Conservation (phyloP, 2,797 vertebrate genomes). For the Emys orbicularis region DNA sequence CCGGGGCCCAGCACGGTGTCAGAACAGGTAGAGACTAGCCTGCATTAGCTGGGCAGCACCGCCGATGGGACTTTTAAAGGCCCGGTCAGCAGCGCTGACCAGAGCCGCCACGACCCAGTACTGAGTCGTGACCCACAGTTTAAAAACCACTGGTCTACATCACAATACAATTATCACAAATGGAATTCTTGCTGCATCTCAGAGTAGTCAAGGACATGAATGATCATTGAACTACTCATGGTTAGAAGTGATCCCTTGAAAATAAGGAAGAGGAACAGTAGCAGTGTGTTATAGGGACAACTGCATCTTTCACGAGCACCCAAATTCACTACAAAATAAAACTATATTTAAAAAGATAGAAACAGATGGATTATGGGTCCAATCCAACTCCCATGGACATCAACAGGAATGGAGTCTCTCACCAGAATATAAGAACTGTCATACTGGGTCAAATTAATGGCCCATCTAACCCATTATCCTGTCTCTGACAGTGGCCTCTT, state of each 20-base stretch:
- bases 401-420: not conserved
- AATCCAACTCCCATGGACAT: not conserved
- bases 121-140: no score
- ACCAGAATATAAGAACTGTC: not conserved
- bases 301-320: not conserved
- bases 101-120: no score
- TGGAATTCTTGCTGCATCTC: not conserved
- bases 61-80: no score
- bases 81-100: no score
- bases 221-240: not conserved
- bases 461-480: not conserved
- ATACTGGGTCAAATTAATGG: not conserved
- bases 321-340: not conserved
- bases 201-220: not conserved
- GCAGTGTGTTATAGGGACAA: rapidly evolving
- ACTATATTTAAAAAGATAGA: not conserved
- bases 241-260: not conserved
- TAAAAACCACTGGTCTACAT: not conserved
- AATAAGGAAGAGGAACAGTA: not conserved
- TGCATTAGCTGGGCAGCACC: no score
- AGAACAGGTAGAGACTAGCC: no score
- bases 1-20: no score
- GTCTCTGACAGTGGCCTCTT: not conserved
- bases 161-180: not conserved
- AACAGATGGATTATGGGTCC: not conserved